Conservation (phyloP, 2,797 vertebrate genomes). For the Octomys mimax region DNA sequence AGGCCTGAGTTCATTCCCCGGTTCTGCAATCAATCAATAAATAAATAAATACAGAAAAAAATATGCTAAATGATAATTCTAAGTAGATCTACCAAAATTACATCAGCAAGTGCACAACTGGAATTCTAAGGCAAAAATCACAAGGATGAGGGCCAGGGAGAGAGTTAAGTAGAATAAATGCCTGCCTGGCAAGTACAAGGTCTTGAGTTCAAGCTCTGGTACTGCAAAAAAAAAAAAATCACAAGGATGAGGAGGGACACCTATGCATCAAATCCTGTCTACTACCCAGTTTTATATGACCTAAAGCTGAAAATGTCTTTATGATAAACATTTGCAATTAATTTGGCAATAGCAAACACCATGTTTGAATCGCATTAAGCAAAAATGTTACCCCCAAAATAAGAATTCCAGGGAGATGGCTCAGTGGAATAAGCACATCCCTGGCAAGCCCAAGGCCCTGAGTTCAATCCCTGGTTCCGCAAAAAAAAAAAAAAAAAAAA, state of each 20-base stretch:
- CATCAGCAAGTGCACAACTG: conserved; percentile 32
- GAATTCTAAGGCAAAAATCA: conserved; percentile 44
- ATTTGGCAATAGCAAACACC: conserved; percentile 30
- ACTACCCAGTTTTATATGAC: not conserved
- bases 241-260: not conserved
- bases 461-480: too few species aligned
- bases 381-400: conserved; percentile 53
- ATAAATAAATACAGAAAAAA: too few species aligned
- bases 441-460: too few species aligned
- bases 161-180: too few species aligned
- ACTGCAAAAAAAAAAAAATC: too few species aligned
- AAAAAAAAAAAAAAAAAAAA: too few species aligned
- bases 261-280: not conserved
- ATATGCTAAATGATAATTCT: not conserved
- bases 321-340: conserved; percentile 42
- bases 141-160: not conserved
- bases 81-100: conserved; percentile 56
- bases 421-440: too few species aligned
- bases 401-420: conserved; percentile 19
- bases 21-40: too few species aligned
- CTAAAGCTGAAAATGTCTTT: conserved; percentile 50
- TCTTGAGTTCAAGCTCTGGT: too few species aligned
- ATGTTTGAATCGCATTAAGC: conserved; percentile 39
- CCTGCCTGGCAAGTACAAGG: too few species aligned
- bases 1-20: too few species aligned